A percentile compares a stretch with the other conserved stretches of the same genome.
Conservation (phyloP, 2,113 vertebrate species). For the Boleophthalmus pectinirostris region DNA sequence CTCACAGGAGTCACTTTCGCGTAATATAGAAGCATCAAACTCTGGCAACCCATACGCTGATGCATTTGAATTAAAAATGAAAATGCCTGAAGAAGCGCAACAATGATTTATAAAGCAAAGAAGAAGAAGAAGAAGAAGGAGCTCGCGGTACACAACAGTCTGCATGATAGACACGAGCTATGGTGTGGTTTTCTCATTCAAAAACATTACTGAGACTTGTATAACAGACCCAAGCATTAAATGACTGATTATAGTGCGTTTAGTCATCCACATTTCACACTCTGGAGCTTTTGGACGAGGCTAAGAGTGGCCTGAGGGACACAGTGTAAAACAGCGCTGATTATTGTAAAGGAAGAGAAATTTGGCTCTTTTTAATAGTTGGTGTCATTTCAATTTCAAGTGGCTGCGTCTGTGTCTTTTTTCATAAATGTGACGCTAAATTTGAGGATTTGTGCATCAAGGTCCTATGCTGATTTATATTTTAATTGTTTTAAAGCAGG, state of each 20-base stretch:
- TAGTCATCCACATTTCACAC: constrained; percentile 63
- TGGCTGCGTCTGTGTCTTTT: constrained; percentile 14
- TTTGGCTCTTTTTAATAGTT: constrained; percentile 8
- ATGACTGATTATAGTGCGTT: constrained; percentile 57
- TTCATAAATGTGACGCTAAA: no score
- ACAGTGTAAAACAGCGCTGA: constrained; percentile 46
- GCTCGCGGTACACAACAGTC: constrained; percentile 9
- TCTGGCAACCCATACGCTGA: no score
- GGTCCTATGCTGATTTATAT: no score
- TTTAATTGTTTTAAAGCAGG: no score
- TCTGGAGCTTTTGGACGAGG: constrained; percentile 47
- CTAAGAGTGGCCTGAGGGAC: constrained; percentile 50
- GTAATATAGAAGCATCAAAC: no score
- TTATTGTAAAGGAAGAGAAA: constrained; percentile 26
- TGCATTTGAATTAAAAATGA: neutral
- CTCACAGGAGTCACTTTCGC: no score
- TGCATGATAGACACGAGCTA: neutral
- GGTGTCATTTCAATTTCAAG: no score
- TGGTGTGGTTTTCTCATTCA: constrained; percentile 23
- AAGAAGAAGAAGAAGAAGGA: no score
- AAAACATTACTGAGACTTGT: constrained; percentile 40
- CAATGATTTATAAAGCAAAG: neutral
- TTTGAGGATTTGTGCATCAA: no score
- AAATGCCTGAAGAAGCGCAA: constrained; percentile 3
- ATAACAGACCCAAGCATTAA: constrained; percentile 42